These are phyloP conservation scores for Aquatica leii DNA, from an alignment of 2,888 invertebrate genomes.

Conservation along the genomic window DNA sequence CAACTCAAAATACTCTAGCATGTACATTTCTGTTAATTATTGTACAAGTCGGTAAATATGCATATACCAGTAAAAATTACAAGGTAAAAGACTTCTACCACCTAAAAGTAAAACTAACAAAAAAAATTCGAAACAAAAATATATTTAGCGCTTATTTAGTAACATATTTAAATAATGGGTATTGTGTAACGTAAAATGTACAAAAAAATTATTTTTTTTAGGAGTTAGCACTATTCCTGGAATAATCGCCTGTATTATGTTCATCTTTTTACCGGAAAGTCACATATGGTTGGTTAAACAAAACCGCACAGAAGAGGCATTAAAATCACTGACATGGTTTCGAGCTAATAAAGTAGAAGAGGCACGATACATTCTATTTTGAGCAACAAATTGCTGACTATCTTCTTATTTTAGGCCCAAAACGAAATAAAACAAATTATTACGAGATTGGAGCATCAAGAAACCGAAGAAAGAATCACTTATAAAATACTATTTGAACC, in stretches of 20 bases:
- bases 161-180: too few relatives aligned
- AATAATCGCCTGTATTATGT: conserved; percentile 65
- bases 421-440: conserved; percentile 70
- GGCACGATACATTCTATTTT: too few relatives aligned
- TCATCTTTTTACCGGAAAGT: conserved; percentile 75
- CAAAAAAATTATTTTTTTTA: conserved; percentile 52
- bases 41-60: too few relatives aligned
- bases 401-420: conserved; percentile 67
- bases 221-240: conserved; percentile 68
- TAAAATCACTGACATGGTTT: conserved; percentile 54
- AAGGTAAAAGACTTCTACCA: too few relatives aligned
- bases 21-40: too few relatives aligned
- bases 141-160: too few relatives aligned
- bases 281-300: conserved; percentile 77
- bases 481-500: conserved; percentile 64
- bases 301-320: conserved; percentile 64
- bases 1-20: too few relatives aligned
- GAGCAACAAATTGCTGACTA: too few relatives aligned
- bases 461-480: conserved; percentile 58
- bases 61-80: too few relatives aligned
- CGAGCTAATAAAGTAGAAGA: conserved; percentile 54
- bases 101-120: too few relatives aligned
- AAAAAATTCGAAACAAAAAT: too few relatives aligned
- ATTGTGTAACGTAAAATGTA: neutral
- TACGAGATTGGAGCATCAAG: conserved; percentile 67